These are phyloP conservation scores for Lasioglossum zephyrum DNA, from an alignment of 2,888 invertebrate genomes.

Conservation along the genomic window DNA sequence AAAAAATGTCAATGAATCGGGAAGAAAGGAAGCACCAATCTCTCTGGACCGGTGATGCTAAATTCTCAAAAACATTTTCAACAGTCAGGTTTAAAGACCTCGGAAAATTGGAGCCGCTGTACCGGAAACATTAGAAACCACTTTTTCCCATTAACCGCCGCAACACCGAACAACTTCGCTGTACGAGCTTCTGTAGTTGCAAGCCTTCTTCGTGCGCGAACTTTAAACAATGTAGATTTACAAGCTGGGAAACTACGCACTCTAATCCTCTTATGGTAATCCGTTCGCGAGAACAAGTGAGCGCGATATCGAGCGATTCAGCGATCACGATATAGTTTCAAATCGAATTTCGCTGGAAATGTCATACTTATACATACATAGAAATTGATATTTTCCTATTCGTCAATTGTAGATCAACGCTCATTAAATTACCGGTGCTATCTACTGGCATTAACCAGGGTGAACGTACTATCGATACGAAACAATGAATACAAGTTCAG, in stretches of 20 bases:
- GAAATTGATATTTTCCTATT: neutral
- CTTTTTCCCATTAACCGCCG: neutral
- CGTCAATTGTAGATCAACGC: conserved; percentile 6
- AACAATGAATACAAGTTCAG: neutral
- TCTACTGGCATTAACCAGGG: neutral
- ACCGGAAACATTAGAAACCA: neutral
- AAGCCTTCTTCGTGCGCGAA: neutral
- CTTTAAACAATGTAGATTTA: conserved; percentile 45
- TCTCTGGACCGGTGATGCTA: neutral
- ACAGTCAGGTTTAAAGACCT: neutral
- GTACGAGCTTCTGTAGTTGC: neutral
- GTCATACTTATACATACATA: neutral
- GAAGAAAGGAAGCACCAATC: neutral
- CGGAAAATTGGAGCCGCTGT: neutral
- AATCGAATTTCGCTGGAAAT: conserved; percentile 25
- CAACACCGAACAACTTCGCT: neutral
- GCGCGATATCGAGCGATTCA: conserved; percentile 41
- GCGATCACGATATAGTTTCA: conserved; percentile 3
- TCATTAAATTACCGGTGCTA: neutral
- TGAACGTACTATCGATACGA: neutral
- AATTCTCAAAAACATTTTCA: neutral
- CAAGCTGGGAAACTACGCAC: conserved; percentile 26
- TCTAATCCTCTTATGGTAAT: conserved; percentile 55
- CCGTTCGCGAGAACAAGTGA: conserved; percentile 28
- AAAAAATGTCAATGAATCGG: neutral